Percentiles rank a stretch among this genome's conserved stretches.
Evolutionary conservation across 2,113 vertebrate genomes (phyloP).

Genomic region (Poeciliopsis prolifica): DNA sequence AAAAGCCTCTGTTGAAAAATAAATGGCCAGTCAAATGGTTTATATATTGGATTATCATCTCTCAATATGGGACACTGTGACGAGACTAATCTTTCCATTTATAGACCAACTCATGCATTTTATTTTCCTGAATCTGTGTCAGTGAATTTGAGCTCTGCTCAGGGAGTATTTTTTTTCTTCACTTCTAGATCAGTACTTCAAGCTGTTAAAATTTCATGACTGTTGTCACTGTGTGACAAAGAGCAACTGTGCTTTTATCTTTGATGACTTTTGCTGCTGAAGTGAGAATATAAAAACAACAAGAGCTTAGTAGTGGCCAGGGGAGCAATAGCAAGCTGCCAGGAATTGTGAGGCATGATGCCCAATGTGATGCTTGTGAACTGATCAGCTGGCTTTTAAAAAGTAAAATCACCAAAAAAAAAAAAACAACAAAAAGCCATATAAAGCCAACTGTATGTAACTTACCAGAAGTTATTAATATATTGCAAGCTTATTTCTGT

Average conservation of each 20-base stretch:
- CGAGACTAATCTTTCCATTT: slow-evolving; percentile 14
- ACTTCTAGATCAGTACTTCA: slow-evolving; percentile 32
- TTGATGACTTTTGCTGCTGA: slow-evolving; percentile 65
- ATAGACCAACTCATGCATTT: slow-evolving; percentile 12
- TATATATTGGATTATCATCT: slow-evolving; percentile 12
- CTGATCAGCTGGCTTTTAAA: slow-evolving; percentile 63
- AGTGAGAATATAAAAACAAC: slow-evolving; percentile 66
- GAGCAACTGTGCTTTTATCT: slow-evolving; percentile 64
- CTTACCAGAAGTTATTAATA: slow-evolving; percentile 35
- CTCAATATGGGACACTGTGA: slow-evolving; percentile 16
- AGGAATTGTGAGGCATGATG: slow-evolving; percentile 50
- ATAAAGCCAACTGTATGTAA: slow-evolving; percentile 26
- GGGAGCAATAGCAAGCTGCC: slow-evolving; percentile 53
- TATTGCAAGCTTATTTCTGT: slow-evolving; percentile 20
- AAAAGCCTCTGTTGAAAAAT: neutral
- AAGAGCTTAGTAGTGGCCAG: slow-evolving; percentile 45
- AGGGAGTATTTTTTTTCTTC: slow-evolving; percentile 34
- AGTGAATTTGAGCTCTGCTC: slow-evolving; percentile 33
- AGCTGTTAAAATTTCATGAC: slow-evolving; percentile 68
- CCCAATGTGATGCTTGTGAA: slow-evolving; percentile 57
- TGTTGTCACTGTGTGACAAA: slow-evolving; percentile 67
- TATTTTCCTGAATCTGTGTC: slow-evolving; percentile 49
- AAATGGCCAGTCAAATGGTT: neutral
- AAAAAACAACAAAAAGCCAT: neutral
- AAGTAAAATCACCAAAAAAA: slow-evolving; percentile 23